Conservation (phyloP, 2,888 invertebrate genomes). For the Orchesellides sinensis region DNA sequence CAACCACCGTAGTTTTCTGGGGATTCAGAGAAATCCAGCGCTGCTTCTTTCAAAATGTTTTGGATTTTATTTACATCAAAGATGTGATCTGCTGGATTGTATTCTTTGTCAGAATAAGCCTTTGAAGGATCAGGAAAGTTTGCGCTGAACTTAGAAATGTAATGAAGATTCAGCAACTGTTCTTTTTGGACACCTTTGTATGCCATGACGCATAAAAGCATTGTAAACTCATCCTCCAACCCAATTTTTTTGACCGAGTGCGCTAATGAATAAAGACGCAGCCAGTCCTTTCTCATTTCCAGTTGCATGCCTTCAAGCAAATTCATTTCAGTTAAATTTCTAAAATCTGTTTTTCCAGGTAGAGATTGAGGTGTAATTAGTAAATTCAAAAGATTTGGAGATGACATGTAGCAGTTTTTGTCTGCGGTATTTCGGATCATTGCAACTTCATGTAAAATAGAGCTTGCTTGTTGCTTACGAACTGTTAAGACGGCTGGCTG, state of each 20-base stretch:
- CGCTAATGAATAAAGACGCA: no score
- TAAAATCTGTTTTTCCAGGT: conserved; percentile 9
- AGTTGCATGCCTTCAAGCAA: conserved; percentile 24
- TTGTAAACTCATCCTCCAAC: not conserved
- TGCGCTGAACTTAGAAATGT: conserved; percentile 16
- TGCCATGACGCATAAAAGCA: conserved; percentile 9
- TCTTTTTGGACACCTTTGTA: conserved; percentile 12
- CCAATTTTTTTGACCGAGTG: no score
- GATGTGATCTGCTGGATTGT: not conserved
- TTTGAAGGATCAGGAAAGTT: conserved; percentile 12
- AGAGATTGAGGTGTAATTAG: not conserved
- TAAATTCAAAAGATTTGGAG: not conserved
- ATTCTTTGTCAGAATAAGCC: not conserved
- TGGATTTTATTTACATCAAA: not conserved
- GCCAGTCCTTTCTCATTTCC: conserved; percentile 21
- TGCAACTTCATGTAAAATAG: no score
- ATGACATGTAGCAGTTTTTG: no score
- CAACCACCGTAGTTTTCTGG: not conserved
- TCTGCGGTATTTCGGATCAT: no score
- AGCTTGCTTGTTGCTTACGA: not conserved
- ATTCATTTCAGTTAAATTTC: conserved; percentile 45
- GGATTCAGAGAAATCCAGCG: not conserved
- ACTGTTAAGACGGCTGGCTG: no score
- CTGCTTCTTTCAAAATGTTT: not conserved
- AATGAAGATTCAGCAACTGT: conserved; percentile 35